Percentiles rank a stretch among this genome's conserved stretches.
These are phyloP conservation scores for Aythya baeri DNA, from an alignment of 2,113 vertebrate species.

Conservation along the genomic window DNA sequence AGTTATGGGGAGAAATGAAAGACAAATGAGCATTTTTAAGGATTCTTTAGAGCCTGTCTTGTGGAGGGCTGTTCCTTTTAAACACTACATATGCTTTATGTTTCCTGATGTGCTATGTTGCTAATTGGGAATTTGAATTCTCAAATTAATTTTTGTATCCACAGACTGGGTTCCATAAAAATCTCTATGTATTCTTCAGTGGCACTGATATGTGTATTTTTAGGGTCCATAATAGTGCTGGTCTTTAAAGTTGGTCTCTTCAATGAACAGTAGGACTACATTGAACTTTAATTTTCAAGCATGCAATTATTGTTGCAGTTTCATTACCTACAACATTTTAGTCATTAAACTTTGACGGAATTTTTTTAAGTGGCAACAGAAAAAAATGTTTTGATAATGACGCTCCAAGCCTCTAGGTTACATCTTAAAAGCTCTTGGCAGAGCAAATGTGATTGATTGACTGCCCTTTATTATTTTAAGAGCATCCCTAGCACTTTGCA, in stretches of 20 bases:
- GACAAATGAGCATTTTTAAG: background rate
- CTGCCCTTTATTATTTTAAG: slow-evolving; percentile 45
- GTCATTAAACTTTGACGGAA: background rate
- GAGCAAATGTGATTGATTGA: slow-evolving; percentile 20
- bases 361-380: background rate
- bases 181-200: background rate
- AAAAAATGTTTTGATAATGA: slow-evolving; percentile 21
- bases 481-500: slow-evolving; percentile 21
- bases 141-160: background rate
- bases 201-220: background rate
- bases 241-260: background rate
- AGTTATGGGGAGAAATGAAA: background rate
- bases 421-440: slow-evolving; percentile 71
- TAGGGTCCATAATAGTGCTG: background rate
- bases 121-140: background rate
- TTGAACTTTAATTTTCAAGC: background rate
- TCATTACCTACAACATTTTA: background rate
- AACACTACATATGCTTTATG: background rate
- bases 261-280: background rate
- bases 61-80: background rate
- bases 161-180: background rate
- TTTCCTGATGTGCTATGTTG: background rate
- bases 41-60: background rate
- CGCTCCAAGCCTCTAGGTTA: slow-evolving; percentile 64
- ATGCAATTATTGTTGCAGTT: background rate